Conservation (phyloP, 2,797 vertebrate species). For the Menidia menidia region DNA sequence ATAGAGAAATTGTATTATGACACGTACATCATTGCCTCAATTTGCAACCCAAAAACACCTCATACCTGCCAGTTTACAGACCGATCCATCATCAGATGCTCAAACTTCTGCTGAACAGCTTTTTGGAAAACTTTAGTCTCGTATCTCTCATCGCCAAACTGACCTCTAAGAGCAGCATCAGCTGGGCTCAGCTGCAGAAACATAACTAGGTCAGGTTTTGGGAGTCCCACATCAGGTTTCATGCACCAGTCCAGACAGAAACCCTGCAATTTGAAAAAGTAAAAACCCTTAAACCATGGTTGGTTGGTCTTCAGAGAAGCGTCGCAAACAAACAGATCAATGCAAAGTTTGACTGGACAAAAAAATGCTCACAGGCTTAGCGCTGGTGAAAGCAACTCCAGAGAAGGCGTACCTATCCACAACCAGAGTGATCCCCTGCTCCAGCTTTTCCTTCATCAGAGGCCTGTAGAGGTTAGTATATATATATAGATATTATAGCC, state of each 20-base stretch:
- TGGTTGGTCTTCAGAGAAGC: not conserved
- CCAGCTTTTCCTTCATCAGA: conserved; percentile 88
- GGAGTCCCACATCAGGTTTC: conserved; percentile 90
- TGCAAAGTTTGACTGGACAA: not conserved
- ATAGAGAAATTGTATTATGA: conserved; percentile 5
- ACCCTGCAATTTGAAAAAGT: conserved; percentile 79
- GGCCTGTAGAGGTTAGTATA: conserved; percentile 80
- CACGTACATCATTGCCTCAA: not conserved
- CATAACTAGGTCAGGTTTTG: conserved; percentile 93
- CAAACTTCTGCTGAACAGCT: conserved; percentile 83
- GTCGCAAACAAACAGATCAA: not conserved
- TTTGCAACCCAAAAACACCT: not conserved
- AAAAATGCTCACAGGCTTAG: conserved; percentile 88
- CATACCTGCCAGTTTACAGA: conserved; percentile 93
- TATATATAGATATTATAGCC: not conserved
- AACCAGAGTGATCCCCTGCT: conserved; percentile 88
- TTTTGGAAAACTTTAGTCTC: conserved; percentile 88
- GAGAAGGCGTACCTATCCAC: conserved; percentile 97
- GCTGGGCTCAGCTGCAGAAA: conserved; percentile 86
- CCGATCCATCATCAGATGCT: conserved; percentile 86
- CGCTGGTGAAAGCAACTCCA: conserved; percentile 93
- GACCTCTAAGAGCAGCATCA: conserved; percentile 83
- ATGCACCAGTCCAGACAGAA: conserved; percentile 93
- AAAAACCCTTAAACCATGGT: not conserved
- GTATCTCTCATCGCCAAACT: conserved; percentile 90